A percentile compares a stretch with the other conserved stretches of the same genome.
Evolutionary conservation across 2,113 vertebrate species (phyloP).

Genomic region (Peromyscus leucopus): DNA sequence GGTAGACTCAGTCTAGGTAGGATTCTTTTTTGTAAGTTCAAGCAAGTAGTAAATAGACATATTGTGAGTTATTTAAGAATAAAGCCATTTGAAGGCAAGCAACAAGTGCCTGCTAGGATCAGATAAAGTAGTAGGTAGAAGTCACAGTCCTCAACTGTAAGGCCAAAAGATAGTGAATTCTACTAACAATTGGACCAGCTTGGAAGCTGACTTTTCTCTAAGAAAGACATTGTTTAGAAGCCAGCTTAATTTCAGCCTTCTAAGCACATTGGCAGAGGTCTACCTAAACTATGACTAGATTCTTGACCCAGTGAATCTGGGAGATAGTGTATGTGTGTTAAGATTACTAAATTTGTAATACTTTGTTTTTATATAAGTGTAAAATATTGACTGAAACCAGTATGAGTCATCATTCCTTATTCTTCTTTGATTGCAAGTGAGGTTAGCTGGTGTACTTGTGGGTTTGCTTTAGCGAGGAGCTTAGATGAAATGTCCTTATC

Average conservation of each 20-base stretch:
- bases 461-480: not conserved
- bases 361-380: not conserved
- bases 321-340: not conserved
- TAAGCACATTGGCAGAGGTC: not conserved
- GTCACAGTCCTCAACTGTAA: fast-evolving
- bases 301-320: not conserved
- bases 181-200: not conserved
- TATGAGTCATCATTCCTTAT: not conserved
- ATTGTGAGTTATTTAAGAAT: not conserved
- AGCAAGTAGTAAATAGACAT: not conserved
- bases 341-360: not conserved
- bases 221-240: not conserved
- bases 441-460: not conserved
- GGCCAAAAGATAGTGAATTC: not conserved
- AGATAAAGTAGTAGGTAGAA: not conserved
- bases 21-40: not conserved
- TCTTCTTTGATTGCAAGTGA: not conserved
- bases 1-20: too few relatives aligned
- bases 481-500: not conserved
- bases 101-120: not conserved
- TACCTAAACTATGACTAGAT: not conserved
- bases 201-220: not conserved
- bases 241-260: not conserved
- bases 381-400: not conserved
- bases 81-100: not conserved